Base-by-base conservation (phyloP, 2,113 vertebrate species). In the Campylorhamphus procurvoides region DNA sequence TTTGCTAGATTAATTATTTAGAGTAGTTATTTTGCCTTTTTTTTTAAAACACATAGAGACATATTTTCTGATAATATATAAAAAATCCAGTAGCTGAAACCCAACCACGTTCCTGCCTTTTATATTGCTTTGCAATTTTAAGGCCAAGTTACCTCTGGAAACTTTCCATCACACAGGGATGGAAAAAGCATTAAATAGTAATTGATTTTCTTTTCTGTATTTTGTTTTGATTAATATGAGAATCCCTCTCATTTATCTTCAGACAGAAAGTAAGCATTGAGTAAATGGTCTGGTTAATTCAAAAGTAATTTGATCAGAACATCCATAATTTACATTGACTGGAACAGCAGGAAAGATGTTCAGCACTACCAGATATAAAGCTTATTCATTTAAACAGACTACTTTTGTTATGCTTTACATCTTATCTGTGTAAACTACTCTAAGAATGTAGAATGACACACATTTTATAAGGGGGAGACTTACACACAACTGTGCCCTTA, bases 221-320 rank as follows among this genome's bases (percentile, higher is more conserved):
- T 95, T 96, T 92, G 60, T 86, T 95, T 90, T 94, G 60, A 91
- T 96, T 95, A 92, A 93, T 90, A 94, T 78, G 49, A 92, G 69
- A 92, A 89, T 95, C 76, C 47, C 64, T 93, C 56, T 93, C 85
- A 84, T 90, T 86, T 94, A 86, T 94, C 83, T 96, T 90, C 68
- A 59, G 49, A 80, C 50, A 40, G 68, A 94, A 93, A 89, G 63
- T 92, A 84, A 90, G 80, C 90, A 93, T 37, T 90, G 89, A 92
- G 88, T 94, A 93, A 95, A 81, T 72, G 73, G 40, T 86, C 84
- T 90, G 76, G 49, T 78, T 96, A 96, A 90, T 92, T 95, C 84
- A 93, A 84, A 96, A 89, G 90, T 93, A 75, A 95, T 95, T 94
- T 89, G 84, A 93, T 93, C 80, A 82, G 77, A 94, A 84, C 75